Percentiles rank a stretch among this genome's conserved stretches.
Evolutionary conservation across 2,888 invertebrate genomes (phyloP).

Genomic region (Aethes cnicana): DNA sequence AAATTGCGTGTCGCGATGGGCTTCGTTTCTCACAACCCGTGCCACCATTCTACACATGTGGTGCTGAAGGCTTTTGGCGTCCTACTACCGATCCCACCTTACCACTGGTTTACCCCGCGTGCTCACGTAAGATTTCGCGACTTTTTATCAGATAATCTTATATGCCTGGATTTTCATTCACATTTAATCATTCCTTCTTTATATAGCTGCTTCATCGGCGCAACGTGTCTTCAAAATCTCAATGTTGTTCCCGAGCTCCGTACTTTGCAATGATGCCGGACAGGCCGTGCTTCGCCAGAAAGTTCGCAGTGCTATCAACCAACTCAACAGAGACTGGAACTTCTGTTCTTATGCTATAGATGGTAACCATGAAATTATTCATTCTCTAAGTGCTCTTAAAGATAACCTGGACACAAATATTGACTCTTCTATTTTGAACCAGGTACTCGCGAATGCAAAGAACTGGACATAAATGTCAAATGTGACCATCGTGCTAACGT

Average conservation of each 20-base stretch:
- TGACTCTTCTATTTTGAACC: slow-evolving; percentile 5
- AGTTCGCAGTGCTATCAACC: slow-evolving; percentile 93
- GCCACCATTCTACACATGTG: slow-evolving; percentile 98
- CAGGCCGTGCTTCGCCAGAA: slow-evolving; percentile 95
- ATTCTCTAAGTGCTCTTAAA: not conserved
- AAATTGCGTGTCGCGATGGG: slow-evolving; percentile 93
- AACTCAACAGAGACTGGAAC: slow-evolving; percentile 97
- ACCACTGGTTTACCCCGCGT: slow-evolving; percentile 94
- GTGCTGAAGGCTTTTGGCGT: slow-evolving; percentile 98
- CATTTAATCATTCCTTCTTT: not conserved
- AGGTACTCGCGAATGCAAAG: slow-evolving; percentile 93
- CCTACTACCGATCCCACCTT: slow-evolving; percentile 91
- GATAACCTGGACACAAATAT: not conserved
- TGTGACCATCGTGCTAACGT: slow-evolving; percentile 90
- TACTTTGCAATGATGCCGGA: slow-evolving; percentile 97
- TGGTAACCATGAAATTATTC: slow-evolving; percentile 75
- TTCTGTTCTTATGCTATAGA: slow-evolving; percentile 96
- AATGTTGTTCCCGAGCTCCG: slow-evolving; percentile 98
- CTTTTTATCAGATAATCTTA: not conserved
- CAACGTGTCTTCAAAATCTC: slow-evolving; percentile 96
- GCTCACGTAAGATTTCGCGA: slow-evolving; percentile 86
- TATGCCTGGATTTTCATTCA: not conserved
- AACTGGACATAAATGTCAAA: slow-evolving; percentile 94
- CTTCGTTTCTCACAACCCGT: slow-evolving; percentile 94
- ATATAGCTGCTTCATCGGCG: slow-evolving; percentile 91